phyloP scores from a whole-genome alignment of 2,797 vertebrate genomes.

The Propithecus deckenii region DNA sequence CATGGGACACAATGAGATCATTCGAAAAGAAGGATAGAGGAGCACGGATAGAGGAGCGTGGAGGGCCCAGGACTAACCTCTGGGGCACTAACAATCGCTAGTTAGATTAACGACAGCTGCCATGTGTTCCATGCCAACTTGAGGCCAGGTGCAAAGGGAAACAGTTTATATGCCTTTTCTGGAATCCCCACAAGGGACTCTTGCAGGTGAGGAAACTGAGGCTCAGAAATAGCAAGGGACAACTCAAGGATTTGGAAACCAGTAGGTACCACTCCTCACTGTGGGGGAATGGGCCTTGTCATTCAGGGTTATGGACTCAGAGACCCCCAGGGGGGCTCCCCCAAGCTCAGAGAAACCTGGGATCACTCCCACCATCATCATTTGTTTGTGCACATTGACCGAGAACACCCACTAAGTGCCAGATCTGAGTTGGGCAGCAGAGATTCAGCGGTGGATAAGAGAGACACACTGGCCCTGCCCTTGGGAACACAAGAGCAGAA shows the following conservation, averaged over 20 bases:
- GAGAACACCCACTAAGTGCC: not conserved
- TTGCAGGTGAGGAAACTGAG: not conserved
- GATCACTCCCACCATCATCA: no score
- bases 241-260: not conserved
- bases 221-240: not conserved
- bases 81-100: accelerated
- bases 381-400: not conserved
- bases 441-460: not conserved
- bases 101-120: not conserved
- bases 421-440: no score
- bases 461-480: not conserved
- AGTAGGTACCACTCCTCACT: no score
- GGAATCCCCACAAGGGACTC: not conserved
- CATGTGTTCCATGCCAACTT: not conserved
- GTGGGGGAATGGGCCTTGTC: no score
- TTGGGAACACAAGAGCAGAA: not conserved
- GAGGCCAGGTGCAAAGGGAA: not conserved
- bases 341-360: not conserved
- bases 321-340: not conserved
- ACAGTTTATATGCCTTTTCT: not conserved
- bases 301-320: not conserved
- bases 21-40: not conserved
- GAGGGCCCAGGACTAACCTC: not conserved
- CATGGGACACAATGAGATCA: not conserved
- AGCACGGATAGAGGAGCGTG: not conserved